These are phyloP conservation scores for Mythimna vitellina DNA, from an alignment of 2,888 invertebrate species.

Conservation along the genomic window DNA sequence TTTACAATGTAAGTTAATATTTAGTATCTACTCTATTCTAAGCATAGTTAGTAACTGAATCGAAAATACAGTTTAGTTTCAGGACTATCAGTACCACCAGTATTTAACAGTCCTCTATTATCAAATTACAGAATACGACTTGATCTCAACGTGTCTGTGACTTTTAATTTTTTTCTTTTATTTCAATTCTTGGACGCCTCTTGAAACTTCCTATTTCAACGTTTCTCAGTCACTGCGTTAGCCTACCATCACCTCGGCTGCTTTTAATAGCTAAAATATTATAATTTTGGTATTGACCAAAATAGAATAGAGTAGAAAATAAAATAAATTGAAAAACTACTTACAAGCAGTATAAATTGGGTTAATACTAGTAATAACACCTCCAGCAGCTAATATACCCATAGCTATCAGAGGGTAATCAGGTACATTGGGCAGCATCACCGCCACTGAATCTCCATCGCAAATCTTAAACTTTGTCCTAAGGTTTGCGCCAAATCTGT, in stretches of 20 bases:
- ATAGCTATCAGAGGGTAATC: slow-evolving; percentile 93
- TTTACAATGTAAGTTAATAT: background rate
- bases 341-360: slow-evolving; percentile 93
- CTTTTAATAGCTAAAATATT: too few species aligned
- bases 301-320: too few species aligned
- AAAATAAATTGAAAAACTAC: slow-evolving; percentile 54
- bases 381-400: slow-evolving; percentile 93
- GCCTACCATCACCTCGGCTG: too few species aligned
- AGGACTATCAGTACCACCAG: background rate
- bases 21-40: background rate
- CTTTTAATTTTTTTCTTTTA: too few species aligned
- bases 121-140: too few species aligned
- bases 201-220: background rate
- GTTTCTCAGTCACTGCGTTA: background rate
- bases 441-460: slow-evolving; percentile 92
- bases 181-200: too few species aligned
- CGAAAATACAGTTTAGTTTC: background rate
- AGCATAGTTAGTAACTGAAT: background rate
- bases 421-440: slow-evolving; percentile 94
- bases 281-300: too few species aligned
- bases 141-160: too few species aligned
- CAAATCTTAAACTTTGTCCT: slow-evolving; percentile 92
- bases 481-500: slow-evolving; percentile 92
- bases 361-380: slow-evolving; percentile 93
- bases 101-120: background rate